These are phyloP conservation scores for Periplaneta americana DNA, from an alignment of 1,140 invertebrate species.

Conservation along the genomic window DNA sequence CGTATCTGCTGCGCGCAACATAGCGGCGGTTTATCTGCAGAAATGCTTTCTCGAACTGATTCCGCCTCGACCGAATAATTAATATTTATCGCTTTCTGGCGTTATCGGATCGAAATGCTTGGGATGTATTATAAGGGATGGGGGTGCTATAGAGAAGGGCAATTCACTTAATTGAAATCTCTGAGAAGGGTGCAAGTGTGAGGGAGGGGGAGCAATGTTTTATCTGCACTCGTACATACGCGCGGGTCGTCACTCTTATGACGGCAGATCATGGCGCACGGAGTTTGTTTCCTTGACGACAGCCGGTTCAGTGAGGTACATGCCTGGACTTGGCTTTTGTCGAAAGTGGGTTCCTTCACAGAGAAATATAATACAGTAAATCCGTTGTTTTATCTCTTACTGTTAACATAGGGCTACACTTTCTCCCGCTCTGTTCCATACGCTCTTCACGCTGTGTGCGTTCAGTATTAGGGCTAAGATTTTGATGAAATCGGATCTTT, in stretches of 20 bases:
- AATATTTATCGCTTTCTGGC: not conserved
- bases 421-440: no score
- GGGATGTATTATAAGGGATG: not conserved
- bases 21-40: not conserved
- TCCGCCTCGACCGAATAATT: not conserved
- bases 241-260: not conserved
- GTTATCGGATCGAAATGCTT: not conserved
- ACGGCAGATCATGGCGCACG: no score
- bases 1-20: not conserved
- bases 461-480: no score
- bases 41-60: not conserved
- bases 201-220: not conserved
- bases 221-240: not conserved
- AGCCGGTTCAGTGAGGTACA: no score
- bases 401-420: no score
- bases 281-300: no score
- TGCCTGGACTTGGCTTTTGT: no score
- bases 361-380: no score
- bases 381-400: no score
- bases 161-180: not conserved
- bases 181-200: not conserved
- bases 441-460: no score
- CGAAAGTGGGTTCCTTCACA: no score
- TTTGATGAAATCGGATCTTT: no score
- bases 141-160: not conserved